phyloP scores from a whole-genome alignment of 2,888 invertebrate species.

The Perizoma affinitatum region DNA sequence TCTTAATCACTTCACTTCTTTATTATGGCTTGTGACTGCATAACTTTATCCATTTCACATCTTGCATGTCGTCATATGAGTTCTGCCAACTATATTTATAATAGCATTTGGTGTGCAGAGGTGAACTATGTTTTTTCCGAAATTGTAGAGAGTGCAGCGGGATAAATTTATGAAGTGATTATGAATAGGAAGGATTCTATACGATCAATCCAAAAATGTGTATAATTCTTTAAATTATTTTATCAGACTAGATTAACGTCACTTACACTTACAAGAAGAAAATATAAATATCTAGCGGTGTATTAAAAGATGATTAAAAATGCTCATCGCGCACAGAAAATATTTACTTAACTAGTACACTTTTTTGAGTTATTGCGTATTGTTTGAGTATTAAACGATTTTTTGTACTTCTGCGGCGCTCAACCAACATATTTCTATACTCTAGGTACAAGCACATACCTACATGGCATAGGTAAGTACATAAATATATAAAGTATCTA shows the following conservation, averaged over 20 bases:
- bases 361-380: background rate
- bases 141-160: no score
- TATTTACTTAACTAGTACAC: background rate
- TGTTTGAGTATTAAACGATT: background rate
- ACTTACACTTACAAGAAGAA: conserved; percentile 16
- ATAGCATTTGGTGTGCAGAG: no score
- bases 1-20: background rate
- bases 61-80: no score
- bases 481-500: no score
- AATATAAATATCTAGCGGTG: background rate
- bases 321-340: background rate
- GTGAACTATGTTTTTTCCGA: no score
- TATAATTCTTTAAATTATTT: conserved; percentile 40
- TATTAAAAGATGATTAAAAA: background rate
- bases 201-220: conserved; percentile 49
- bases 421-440: conserved; percentile 16
- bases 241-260: conserved; percentile 27
- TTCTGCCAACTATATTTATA: no score
- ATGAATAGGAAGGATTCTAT: no score
- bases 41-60: no score
- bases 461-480: no score
- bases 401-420: conserved; percentile 32
- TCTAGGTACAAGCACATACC: background rate
- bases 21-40: no score
- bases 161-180: conserved; percentile 9